phyloP scores from a whole-genome alignment of 2,888 invertebrate genomes.

The Silvanus unidentatus region DNA sequence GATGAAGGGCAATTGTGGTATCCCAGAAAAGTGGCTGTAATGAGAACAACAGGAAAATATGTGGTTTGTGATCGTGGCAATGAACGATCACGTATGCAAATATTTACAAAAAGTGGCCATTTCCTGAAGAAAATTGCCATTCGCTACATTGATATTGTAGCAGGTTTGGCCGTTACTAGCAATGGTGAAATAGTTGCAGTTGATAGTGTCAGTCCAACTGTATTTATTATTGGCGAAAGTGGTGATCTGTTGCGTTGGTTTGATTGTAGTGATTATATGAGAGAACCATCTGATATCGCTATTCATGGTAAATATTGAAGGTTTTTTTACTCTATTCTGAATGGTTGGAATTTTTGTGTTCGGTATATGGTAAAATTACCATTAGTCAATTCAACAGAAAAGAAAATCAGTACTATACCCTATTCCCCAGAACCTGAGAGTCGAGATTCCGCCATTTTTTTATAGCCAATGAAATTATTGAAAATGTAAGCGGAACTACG shows the following conservation, averaged over 20 bases:
- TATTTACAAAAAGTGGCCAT: slow-evolving; percentile 92
- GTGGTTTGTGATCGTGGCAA: slow-evolving; percentile 98
- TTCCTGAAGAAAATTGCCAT: slow-evolving; percentile 93
- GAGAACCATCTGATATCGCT: slow-evolving; percentile 95
- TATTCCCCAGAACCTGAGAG: too few species aligned
- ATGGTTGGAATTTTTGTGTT: too few species aligned
- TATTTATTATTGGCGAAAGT: slow-evolving; percentile 87
- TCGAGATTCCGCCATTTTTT: too few species aligned
- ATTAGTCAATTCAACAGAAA: too few species aligned
- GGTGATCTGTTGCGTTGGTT: slow-evolving; percentile 94
- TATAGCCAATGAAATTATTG: too few species aligned
- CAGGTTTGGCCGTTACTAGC: slow-evolving; percentile 87
- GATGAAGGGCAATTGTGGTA: slow-evolving; percentile 97
- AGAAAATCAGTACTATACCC: too few species aligned
- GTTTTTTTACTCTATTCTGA: too few species aligned
- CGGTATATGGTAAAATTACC: too few species aligned
- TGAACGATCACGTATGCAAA: slow-evolving; percentile 94
- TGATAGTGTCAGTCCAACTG: slow-evolving; percentile 94
- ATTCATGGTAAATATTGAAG: slow-evolving; percentile 64
- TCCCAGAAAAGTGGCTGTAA: slow-evolving; percentile 91
- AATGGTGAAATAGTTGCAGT: slow-evolving; percentile 94
- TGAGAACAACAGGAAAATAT: slow-evolving; percentile 79
- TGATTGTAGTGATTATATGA: slow-evolving; percentile 96
- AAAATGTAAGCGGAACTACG: too few species aligned
- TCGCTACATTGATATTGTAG: slow-evolving; percentile 84